Conservation (phyloP, 2,888 invertebrate genomes). For the Epinotia bilunana region DNA sequence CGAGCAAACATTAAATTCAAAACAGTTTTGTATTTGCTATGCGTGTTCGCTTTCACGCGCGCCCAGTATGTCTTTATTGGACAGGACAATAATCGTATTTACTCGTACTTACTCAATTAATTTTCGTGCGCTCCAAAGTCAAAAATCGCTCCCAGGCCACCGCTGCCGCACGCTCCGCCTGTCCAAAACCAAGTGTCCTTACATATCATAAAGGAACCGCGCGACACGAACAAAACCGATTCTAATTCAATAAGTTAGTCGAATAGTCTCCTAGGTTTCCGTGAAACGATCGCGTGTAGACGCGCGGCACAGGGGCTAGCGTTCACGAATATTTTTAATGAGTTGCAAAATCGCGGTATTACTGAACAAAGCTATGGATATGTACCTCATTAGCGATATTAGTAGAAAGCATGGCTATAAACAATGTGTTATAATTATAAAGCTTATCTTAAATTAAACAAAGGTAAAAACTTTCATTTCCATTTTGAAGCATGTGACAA, state of each 20-base stretch:
- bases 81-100: too few relatives aligned
- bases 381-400: slow-evolving; percentile 47
- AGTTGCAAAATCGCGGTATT: slow-evolving; percentile 52
- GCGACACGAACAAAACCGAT: not conserved
- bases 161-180: too few relatives aligned
- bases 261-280: slow-evolving; percentile 28
- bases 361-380: slow-evolving; percentile 58
- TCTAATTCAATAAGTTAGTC: not conserved
- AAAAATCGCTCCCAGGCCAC: too few relatives aligned
- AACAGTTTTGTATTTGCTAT: not conserved
- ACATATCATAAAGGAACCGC: not conserved
- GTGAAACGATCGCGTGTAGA: slow-evolving; percentile 44
- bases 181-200: not conserved
- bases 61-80: too few relatives aligned
- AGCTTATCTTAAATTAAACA: slow-evolving; percentile 4
- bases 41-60: not conserved
- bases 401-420: not conserved
- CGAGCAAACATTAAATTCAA: not conserved
- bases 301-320: slow-evolving; percentile 58
- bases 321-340: slow-evolving; percentile 62
- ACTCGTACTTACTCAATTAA: too few relatives aligned
- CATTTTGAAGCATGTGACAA: slow-evolving; percentile 56
- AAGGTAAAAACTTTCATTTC: slow-evolving; percentile 54
- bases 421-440: not conserved
- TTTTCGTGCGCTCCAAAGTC: too few relatives aligned